Conservation (phyloP, 2,888 invertebrate species). For the Drosophila silvestris region DNA sequence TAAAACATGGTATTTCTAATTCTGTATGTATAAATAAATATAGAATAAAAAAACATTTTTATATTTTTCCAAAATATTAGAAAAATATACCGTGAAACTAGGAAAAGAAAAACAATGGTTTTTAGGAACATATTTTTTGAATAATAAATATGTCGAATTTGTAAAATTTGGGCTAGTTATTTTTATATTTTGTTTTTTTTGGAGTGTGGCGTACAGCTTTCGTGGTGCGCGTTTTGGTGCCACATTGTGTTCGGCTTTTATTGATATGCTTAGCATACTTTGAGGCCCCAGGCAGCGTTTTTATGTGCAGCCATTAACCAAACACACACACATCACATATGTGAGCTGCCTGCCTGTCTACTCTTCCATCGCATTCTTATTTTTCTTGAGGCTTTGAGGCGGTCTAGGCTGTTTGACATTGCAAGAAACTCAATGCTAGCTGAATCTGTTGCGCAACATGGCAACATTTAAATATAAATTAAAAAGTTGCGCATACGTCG, state of each 20-base stretch:
- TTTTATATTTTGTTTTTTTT: background rate
- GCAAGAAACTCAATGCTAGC: slow-evolving; percentile 28
- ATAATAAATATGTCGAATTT: background rate
- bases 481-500: slow-evolving; percentile 74
- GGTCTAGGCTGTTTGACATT: slow-evolving; percentile 24
- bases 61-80: background rate
- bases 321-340: slow-evolving; percentile 16
- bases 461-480: slow-evolving; percentile 74
- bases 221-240: slow-evolving; percentile 21
- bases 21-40: background rate
- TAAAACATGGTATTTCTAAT: background rate
- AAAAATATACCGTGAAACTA: background rate
- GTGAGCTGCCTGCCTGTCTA: slow-evolving; percentile 25
- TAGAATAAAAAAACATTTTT: background rate
- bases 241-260: slow-evolving; percentile 56
- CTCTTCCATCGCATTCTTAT: background rate
- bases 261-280: slow-evolving; percentile 64
- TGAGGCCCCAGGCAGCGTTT: slow-evolving; percentile 37
- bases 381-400: background rate
- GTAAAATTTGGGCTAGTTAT: background rate
- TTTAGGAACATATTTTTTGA: background rate
- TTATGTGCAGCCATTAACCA: slow-evolving; percentile 51
- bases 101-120: background rate
- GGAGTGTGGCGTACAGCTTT: slow-evolving; percentile 6
- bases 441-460: slow-evolving; percentile 50